Evolutionary conservation across 2,888 invertebrate species (phyloP).

Genomic region (Ennomos erosarius): DNA sequence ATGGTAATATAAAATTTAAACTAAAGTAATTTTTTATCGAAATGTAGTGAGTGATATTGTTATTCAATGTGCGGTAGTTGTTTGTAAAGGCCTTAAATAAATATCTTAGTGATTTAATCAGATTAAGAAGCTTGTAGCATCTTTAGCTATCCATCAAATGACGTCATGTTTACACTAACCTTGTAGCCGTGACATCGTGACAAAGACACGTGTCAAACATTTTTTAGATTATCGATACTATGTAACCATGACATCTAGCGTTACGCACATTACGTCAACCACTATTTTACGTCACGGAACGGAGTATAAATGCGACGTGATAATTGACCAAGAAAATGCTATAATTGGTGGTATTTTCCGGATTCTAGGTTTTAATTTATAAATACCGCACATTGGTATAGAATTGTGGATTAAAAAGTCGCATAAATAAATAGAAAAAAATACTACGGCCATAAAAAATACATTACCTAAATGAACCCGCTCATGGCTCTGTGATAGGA

Average conservation of each 20-base stretch:
- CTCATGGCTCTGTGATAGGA: no score
- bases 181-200: constrained; percentile 3
- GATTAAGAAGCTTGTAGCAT: no score
- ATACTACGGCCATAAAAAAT: no score
- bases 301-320: constrained; percentile 23
- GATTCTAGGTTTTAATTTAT: constrained; percentile 14
- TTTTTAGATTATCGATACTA: constrained; percentile 8
- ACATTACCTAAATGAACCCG: no score
- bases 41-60: no score
- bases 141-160: not conserved
- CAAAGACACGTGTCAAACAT: constrained; percentile 7
- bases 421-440: no score
- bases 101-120: no score
- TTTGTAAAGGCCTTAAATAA: no score
- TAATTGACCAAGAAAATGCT: constrained; percentile 28
- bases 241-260: constrained; percentile 26
- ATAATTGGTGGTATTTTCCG: constrained; percentile 21
- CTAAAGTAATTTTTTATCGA: no score
- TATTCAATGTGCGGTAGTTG: no score
- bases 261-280: constrained; percentile 24
- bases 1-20: no score
- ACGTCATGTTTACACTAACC: constrained; percentile 6
- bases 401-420: no score
- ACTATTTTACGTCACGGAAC: constrained; percentile 17
- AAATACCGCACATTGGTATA: not conserved